phyloP scores from a whole-genome alignment of 2,113 vertebrate genomes.

The Sinocyclocheilus maitianheensis region DNA sequence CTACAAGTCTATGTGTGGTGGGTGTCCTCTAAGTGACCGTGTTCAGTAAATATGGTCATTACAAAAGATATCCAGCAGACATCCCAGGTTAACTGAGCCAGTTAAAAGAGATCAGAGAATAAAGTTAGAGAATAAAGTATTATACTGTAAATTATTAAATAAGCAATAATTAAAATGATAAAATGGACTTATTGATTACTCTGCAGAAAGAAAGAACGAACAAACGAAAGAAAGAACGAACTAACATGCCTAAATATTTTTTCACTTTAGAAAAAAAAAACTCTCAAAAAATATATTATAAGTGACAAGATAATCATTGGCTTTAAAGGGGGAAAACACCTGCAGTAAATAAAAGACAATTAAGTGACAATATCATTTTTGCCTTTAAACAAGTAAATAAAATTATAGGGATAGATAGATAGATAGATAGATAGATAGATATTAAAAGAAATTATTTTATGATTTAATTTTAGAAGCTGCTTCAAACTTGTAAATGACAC shows the following conservation, averaged over 20 bases:
- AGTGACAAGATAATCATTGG: no score
- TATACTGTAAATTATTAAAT: background rate
- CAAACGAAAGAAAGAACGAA: no score
- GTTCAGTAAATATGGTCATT: slow-evolving; percentile 46
- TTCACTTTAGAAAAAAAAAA: background rate
- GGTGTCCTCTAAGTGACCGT: slow-evolving; percentile 35
- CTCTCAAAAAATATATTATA: no score
- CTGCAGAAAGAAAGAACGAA: background rate
- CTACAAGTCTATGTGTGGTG: slow-evolving; percentile 20
- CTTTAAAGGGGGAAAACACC: no score
- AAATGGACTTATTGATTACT: background rate
- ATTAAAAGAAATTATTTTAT: no score
- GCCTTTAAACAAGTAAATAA: no score
- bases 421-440: no score
- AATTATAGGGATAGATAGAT: no score
- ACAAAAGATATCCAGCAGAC: slow-evolving; percentile 38
- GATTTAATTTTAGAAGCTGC: background rate
- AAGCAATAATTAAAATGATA: background rate
- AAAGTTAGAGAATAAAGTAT: background rate
- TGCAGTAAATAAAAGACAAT: no score
- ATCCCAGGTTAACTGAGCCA: slow-evolving; percentile 18
- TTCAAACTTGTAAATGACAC: background rate
- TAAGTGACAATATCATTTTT: no score
- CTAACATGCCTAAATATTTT: no score
- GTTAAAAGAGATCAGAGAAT: background rate